Conservation (phyloP, 2,113 vertebrate species). For the Misgurnus anguillicaudatus region DNA sequence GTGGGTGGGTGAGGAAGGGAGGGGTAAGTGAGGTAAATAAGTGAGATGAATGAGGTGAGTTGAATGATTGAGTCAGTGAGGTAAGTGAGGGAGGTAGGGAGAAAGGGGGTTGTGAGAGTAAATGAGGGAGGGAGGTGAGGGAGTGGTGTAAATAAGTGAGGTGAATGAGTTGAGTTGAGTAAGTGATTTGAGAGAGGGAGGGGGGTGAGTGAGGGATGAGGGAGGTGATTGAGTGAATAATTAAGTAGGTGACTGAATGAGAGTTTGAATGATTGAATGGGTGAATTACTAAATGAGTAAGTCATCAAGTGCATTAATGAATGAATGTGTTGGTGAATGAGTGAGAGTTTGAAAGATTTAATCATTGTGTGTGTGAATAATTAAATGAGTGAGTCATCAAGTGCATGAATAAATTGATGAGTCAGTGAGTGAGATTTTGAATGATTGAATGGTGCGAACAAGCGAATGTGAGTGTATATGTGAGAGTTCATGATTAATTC, state of each 20-base stretch:
- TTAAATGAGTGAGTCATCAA: no score
- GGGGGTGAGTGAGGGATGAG: not conserved
- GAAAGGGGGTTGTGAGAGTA: not conserved
- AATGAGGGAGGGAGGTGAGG: not conserved
- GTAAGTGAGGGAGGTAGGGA: not conserved
- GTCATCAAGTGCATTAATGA: not conserved
- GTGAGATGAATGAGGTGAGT: fast-evolving
- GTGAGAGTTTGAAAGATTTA: not conserved
- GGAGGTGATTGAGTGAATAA: fast-evolving
- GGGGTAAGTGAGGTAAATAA: not conserved
- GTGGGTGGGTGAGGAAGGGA: no score
- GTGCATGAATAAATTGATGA: not conserved
- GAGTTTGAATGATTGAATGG: not conserved
- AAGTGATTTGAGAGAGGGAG: not conserved
- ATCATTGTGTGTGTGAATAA: not conserved
- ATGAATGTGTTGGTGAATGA: not conserved
- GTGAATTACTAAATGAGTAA: not conserved
- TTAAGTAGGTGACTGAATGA: not conserved
- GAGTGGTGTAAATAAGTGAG: not conserved
- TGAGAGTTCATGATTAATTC: not conserved
- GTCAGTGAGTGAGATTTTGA: not conserved
- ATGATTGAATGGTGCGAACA: not conserved
- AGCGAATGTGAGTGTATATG: not conserved
- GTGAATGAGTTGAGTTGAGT: not conserved
- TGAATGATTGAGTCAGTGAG: not conserved